Percentiles rank a stretch among this genome's conserved stretches.
Evolutionary conservation across 2,797 vertebrate species (phyloP).

Genomic region (Phataginus tricuspis): DNA sequence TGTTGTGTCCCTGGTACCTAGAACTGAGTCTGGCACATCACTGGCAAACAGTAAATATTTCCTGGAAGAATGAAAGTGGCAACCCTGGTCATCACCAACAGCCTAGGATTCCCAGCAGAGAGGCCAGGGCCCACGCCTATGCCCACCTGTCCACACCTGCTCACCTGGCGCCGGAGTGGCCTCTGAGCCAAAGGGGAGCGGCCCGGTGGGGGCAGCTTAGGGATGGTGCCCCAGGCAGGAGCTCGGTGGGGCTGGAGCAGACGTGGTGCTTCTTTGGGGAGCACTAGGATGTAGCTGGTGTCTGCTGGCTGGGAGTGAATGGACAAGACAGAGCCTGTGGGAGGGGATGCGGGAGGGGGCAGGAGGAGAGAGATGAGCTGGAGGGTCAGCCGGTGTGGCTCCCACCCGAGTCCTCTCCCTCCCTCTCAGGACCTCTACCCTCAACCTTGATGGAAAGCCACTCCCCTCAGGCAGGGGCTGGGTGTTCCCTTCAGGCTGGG

Average conservation of each 20-base stretch:
- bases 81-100: conserved; percentile 45
- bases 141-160: not conserved
- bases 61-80: not conserved
- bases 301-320: conserved; percentile 91
- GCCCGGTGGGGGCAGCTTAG: conserved; percentile 88
- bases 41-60: not conserved
- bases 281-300: conserved; percentile 86
- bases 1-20: not conserved
- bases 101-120: not conserved
- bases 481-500: not conserved
- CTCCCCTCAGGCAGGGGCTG: not conserved
- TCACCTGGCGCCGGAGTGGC: conserved; percentile 96
- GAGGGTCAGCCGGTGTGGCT: not conserved
- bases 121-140: not conserved
- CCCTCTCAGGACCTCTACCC: not conserved
- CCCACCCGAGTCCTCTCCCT: not conserved
- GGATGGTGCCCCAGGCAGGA: conserved; percentile 89
- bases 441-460: not conserved
- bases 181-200: conserved; percentile 91
- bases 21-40: not conserved
- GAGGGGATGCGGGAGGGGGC: not conserved
- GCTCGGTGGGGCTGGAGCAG: conserved; percentile 88
- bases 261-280: conserved; percentile 90
- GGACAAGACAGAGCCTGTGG: conserved; percentile 91
- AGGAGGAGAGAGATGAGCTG: not conserved